Base-by-base conservation (phyloP, 2,888 invertebrate genomes). In the Ormyrus nitidulus region DNA sequence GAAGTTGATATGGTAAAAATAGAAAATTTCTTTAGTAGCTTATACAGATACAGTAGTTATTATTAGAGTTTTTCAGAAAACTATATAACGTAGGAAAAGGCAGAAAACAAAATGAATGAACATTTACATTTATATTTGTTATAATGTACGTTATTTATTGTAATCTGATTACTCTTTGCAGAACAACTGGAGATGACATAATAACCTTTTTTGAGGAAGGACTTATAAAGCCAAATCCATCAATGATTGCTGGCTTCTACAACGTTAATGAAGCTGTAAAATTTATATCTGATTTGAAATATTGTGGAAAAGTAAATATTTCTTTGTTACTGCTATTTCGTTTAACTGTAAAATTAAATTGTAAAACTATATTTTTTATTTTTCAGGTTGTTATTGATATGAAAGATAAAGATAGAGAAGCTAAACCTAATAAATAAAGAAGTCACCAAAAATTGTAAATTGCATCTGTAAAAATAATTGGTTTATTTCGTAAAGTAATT, bases 181-280 rank as follows among this genome's bases (percentile, higher is more conserved):
- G 91, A 58, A 90, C 92, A 87, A 91, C 92, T n/a, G 91, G 94
- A 34, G 90, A 91, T 61, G 93, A 94, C 86, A 92, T 94, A 5
- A 89, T 94, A 78, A 92, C 93, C 82, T 92, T 94, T 87, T 92
- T 92, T 53, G 92, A 93, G 81, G 93, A 94, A 83, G 93, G 92
- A 44, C 89, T 94, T n/a, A 92, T 95, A 77, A 91, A 90, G 13
- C 94, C 94, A 1, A 91, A 92, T 83, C 90, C 92, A 65, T 93
- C 93, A 56, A 90, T 92, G 75, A 91, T 90, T 71, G 93, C 92
- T 86, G 90, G 91, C 51, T 89, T 95, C 66, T 89, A 92, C 53
- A 89, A 94, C 85, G 91, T 94, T 8, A 94, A 94, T 86, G 92
- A 93, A 79, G 94, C 94, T 0, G 89, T 94, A 44, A 89, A 92